Conservation (phyloP, 2,888 invertebrate genomes). For the Oscheius sp. region DNA sequence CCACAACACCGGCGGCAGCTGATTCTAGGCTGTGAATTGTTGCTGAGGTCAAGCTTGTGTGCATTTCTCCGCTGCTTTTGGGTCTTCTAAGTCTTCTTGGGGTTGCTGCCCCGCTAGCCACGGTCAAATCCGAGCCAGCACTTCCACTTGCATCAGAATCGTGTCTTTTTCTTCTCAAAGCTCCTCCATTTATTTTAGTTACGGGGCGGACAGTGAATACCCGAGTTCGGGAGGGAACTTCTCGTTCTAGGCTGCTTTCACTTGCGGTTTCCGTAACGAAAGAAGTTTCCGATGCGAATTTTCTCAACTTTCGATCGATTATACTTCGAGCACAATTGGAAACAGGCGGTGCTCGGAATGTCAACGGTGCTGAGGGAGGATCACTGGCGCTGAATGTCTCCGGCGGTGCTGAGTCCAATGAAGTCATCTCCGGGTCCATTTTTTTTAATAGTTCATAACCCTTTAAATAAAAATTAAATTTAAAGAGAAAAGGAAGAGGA, state of each 20-base stretch:
- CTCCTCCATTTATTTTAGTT: constrained; percentile 40
- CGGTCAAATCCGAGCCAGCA: constrained; percentile 65
- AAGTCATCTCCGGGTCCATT: constrained; percentile 33
- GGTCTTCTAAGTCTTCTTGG: constrained; percentile 65
- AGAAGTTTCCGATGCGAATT: constrained; percentile 70
- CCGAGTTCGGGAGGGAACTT: constrained; percentile 48
- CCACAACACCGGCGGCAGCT: constrained; percentile 40
- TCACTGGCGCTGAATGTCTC: constrained; percentile 46
- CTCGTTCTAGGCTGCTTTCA: constrained; percentile 53
- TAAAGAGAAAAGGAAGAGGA: not conserved
- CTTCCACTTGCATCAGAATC: constrained; percentile 67
- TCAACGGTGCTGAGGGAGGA: constrained; percentile 50
- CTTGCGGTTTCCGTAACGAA: constrained; percentile 64
- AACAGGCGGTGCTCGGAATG: constrained; percentile 52
- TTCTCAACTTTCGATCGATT: constrained; percentile 64
- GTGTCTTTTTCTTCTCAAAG: constrained; percentile 53
- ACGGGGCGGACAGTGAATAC: constrained; percentile 67
- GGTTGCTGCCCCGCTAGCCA: constrained; percentile 64
- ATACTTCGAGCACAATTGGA: constrained; percentile 62
- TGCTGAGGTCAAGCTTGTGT: constrained; percentile 67
- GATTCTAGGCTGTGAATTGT: constrained; percentile 68
- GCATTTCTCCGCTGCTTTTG: constrained; percentile 64
- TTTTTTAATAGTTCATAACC: not conserved
- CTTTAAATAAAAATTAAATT: constrained; percentile 2
- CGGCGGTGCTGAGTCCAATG: constrained; percentile 54